Evolutionary conservation across 2,113 vertebrate species (phyloP), one percentile per base, ranked within the genome.

Genomic region (Saccopteryx bilineata): DNA sequence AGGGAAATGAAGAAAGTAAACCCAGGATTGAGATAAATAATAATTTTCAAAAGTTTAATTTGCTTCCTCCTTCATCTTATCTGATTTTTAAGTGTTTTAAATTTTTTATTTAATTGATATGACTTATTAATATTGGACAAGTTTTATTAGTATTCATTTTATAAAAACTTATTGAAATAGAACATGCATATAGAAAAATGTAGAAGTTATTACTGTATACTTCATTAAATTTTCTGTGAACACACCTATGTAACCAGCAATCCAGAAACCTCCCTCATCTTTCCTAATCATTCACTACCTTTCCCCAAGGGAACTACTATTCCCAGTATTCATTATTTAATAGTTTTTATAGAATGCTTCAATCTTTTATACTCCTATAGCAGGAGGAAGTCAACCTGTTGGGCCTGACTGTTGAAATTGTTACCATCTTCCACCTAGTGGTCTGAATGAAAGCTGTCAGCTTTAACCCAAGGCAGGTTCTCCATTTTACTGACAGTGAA

Each of bases 61-160:
- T 88, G 39, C 0, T 48, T 93, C 56, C 48, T 93, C 54, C 26
- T 76, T 88, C 39, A 85, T 83, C 83, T 81, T 93, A 61, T n/a
- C 48, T 66, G 75, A 82, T 93, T 58, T 85, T 85, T 84, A 89
- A 87, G 24, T 93, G 61, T 91, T 91, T 88, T 72, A 5, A 95
- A 85, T 39, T 68, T 24, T 78, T 78, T 9, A 17, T 95, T 82
- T 95, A 68, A 83, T 31, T 52, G 6, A 7, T 80, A n/a, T 78
- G 74, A 69, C 74, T 89, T 95, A 63, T 92, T 92, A 88, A 89
- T 87, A 87, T 79, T 83, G 88, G 33, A 9, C 66, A 83, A 31
- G 4, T 87, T 91, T 7, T 56, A 68, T 76, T 46, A 58, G 15
- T 66, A 68, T 95, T 87, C 24, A 24, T 74, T 87, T 91, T 94